Base-by-base conservation (phyloP, 1,140 invertebrate genomes). In the Platyscapa corneri region DNA sequence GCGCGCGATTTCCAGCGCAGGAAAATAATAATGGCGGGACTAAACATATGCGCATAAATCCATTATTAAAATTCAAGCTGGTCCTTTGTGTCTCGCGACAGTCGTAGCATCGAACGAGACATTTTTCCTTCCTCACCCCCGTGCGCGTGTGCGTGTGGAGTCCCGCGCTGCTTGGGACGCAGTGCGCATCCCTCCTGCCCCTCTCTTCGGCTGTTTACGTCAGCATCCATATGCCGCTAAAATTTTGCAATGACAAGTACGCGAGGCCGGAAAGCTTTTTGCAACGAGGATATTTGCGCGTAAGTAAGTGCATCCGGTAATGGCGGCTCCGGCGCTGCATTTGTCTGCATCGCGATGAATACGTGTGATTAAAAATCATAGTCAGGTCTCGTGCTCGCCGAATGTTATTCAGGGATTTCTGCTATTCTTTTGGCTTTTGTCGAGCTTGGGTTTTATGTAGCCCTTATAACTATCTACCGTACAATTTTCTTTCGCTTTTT, bases 41-140 rank as follows among this genome's bases (percentile, higher is more conserved):
- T 90, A 86, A 91, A 90, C 91, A 92, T 93, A 93, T 93, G 92
- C 90, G 92, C 92, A 93, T 93, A 93, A 93, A 93, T 93, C 91
- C 89, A 92, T 93, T 93, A 93, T 93, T 91, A 90, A 93, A 91
- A 93, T 93, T 90, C 84, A 30, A 87, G 75, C 87, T 60, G 53
- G 82, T 84, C 87, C 89, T 92, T 93, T 93, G 90, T 91, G 83
- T 32, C 37, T 1, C 2, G 74, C 80, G 85, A 82, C 64, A 82
- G 16, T 42, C 74, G 37, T 75, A 86, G 42, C 76, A 86, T 86
- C 88, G 90, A 91, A 34, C 90, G 92, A 14, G 56, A 60, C 3
- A 60, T 60, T 60, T 92, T 93, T 93, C 91, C 90, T 42, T 90
- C 89, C 86, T 81, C 87, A 70, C 87, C 89, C 88, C 89, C 76